Conservation (phyloP, 2,113 vertebrate species). For the Cochlearius cochlearius region DNA sequence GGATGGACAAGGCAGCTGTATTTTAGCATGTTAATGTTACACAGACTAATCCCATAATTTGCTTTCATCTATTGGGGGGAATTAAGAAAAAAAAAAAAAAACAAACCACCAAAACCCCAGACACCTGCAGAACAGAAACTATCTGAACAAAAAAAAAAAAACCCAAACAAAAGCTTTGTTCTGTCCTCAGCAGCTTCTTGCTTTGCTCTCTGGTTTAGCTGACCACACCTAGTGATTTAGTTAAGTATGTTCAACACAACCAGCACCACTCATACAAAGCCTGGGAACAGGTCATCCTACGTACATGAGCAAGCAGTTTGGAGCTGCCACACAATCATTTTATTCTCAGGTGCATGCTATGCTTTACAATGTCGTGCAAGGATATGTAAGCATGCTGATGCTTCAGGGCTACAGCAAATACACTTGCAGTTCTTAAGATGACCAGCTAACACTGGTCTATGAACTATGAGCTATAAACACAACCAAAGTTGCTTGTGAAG, state of each 20-base stretch:
- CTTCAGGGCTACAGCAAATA: not conserved
- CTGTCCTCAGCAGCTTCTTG: not conserved
- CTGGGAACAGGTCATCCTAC: not conserved
- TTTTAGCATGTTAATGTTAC: not conserved
- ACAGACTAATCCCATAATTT: not conserved
- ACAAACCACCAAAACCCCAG: not conserved
- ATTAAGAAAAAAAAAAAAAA: too few relatives aligned
- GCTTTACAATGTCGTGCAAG: not conserved
- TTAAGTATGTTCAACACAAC: not conserved
- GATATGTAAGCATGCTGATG: not conserved
- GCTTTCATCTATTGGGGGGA: not conserved
- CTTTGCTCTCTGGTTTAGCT: not conserved
- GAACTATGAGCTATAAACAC: not conserved
- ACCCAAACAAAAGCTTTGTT: not conserved
- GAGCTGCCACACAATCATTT: not conserved
- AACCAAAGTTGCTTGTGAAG: not conserved
- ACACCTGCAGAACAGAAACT: not conserved
- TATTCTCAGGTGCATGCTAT: not conserved
- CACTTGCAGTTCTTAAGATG: not conserved
- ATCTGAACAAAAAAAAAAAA: not conserved
- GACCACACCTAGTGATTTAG: not conserved
- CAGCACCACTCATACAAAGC: not conserved
- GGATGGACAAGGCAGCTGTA: not conserved
- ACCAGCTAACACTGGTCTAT: not conserved
- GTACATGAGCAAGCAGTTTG: not conserved